These are phyloP conservation scores for Peromyscus aztecus DNA, from an alignment of 2,797 vertebrate species.

Conservation along the genomic window DNA sequence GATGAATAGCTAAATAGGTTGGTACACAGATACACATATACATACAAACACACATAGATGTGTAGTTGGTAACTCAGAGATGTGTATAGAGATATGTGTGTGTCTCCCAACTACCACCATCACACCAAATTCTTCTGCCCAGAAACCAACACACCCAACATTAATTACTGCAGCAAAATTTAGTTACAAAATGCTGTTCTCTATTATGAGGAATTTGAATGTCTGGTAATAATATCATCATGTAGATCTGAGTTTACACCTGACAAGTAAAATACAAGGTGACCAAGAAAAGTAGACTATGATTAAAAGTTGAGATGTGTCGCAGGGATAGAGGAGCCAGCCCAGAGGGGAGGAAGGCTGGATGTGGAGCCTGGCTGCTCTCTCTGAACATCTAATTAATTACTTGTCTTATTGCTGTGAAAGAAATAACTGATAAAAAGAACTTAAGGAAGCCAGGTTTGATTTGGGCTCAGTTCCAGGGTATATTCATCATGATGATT, in stretches of 20 bases:
- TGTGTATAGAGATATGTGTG: not conserved
- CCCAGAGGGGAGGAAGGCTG: not conserved
- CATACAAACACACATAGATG: not conserved
- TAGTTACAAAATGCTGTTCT: not conserved
- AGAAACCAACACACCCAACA: not conserved
- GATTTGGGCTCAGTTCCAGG: not conserved
- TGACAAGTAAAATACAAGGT: constrained; percentile 24
- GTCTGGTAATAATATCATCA: not conserved
- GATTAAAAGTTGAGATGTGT: not conserved
- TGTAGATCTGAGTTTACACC: not conserved
- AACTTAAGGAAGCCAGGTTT: not conserved
- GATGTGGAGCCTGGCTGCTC: not conserved
- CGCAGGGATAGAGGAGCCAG: not conserved
- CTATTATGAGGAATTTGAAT: not conserved
- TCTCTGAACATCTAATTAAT: not conserved
- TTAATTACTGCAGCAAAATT: not conserved
- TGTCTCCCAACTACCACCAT: not conserved
- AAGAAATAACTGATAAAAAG: not conserved
- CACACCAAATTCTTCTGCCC: not conserved
- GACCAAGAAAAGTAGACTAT: not conserved
- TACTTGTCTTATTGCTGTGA: not conserved
- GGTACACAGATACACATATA: not conserved
- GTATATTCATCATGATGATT: no score
- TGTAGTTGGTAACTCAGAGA: not conserved
- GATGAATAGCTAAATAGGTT: not conserved